Evolutionary conservation across 1,140 invertebrate species (phyloP).

Genomic region (Hylaeus anthracinus): DNA sequence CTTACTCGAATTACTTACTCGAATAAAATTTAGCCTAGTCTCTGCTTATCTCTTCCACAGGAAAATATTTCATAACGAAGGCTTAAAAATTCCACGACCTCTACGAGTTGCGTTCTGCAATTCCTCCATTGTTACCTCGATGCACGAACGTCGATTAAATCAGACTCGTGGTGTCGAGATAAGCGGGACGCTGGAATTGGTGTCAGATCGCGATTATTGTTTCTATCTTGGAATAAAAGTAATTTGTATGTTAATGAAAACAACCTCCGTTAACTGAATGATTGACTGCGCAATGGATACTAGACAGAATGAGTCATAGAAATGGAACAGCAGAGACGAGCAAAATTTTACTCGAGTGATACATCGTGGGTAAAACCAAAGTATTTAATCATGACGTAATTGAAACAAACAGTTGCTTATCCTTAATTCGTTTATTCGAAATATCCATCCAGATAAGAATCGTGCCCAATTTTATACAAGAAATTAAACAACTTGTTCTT

Average conservation of each 20-base stretch:
- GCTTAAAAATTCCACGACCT: background rate
- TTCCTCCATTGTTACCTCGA: background rate
- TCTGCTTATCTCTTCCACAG: too few species aligned
- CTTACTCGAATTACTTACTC: too few species aligned
- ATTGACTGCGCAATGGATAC: conserved; percentile 21
- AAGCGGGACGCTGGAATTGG: background rate
- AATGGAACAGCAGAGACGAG: background rate
- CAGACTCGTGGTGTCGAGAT: background rate
- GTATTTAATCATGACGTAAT: too few species aligned
- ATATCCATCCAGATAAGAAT: too few species aligned
- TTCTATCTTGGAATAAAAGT: background rate
- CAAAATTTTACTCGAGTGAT: too few species aligned
- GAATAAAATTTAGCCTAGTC: too few species aligned
- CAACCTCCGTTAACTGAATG: conserved; percentile 16
- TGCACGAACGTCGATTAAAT: background rate
- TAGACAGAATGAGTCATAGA: conserved; percentile 12
- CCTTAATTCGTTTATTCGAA: too few species aligned
- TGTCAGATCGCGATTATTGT: conserved; percentile 17
- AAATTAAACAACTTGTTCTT: background rate
- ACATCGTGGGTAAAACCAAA: too few species aligned
- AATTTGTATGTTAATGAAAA: conserved; percentile 50
- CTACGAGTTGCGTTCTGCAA: background rate
- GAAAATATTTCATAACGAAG: background rate
- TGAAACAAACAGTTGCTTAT: too few species aligned
- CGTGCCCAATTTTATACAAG: too few species aligned